Percentiles rank a stretch among this genome's conserved stretches.
These are phyloP conservation scores for Cherax destructor DNA, from an alignment of 1,140 invertebrate species.

Conservation along the genomic window DNA sequence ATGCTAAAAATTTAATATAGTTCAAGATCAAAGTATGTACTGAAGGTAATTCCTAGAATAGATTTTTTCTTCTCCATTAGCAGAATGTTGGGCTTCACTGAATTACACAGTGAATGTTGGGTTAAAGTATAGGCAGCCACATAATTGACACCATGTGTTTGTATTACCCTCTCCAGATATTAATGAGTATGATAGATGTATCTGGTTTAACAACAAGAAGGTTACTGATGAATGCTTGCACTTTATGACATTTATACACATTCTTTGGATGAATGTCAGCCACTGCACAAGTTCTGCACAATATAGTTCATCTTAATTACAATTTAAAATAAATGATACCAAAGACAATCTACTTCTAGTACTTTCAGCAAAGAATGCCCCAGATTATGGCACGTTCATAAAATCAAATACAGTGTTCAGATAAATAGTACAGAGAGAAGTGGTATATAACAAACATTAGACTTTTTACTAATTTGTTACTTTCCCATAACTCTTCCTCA, in stretches of 20 bases:
- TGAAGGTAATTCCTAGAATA: no score
- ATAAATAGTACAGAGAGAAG: background rate
- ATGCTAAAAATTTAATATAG: background rate
- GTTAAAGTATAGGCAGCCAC: background rate
- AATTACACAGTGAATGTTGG: background rate
- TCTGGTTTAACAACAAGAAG: no score
- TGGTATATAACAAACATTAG: background rate
- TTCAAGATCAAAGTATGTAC: no score
- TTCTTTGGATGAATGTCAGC: background rate
- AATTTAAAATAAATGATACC: background rate
- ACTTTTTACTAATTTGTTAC: background rate
- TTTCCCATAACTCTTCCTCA: background rate
- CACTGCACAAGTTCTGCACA: slow-evolving; percentile 5
- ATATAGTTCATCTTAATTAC: background rate
- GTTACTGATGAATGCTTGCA: no score
- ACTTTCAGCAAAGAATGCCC: slow-evolving; percentile 1
- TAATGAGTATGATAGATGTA: no score
- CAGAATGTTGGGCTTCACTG: background rate
- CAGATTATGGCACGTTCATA: slow-evolving; percentile 7
- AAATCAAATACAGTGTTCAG: background rate
- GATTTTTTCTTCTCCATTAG: background rate
- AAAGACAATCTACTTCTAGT: background rate
- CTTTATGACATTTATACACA: no score
- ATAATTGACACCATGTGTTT: background rate
- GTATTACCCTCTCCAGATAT: no score